Base-by-base conservation (phyloP, 2,797 vertebrate species). In the Notolepis coatsorum region DNA sequence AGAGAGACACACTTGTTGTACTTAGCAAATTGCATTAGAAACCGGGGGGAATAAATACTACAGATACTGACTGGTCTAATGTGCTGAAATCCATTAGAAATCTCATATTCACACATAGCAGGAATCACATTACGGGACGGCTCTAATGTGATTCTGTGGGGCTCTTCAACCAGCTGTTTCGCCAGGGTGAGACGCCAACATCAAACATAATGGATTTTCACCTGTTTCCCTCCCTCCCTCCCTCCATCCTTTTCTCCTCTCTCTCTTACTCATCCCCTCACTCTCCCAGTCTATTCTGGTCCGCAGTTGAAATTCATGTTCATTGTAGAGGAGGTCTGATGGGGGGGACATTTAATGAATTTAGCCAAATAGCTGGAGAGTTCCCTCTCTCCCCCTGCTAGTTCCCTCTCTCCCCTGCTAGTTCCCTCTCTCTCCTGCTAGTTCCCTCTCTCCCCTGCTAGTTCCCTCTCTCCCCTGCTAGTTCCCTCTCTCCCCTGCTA, bases 21-120 rank as follows among this genome's bases (percentile, higher is more conserved):
- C 88, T 92, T 93, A 89, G 89, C 78, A 91, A 92, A 94, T 91
- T 88, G 84, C 89, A 90, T 92, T 92, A 90, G 82, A 87, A 90
- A 87, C 89, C 90, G 79, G 62, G 71, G 88, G 90, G 89, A 91
- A 93, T 92, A 93, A 93, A 93, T 91, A 93, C 84, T 84, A 81
- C 82, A 86, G 89, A 91, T 93, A 91, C 90, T 93, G 90, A 90
- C 89, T 83, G 80, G 82, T 88, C 84, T 92, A 91, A 91, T 93
- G 89, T 89, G 86, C 87, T 90, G 76, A 75, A 88, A 93, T 92
- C 92, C 92, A 93, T 93, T 92, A 91, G 88, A 92, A 90, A 93
- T 92, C 91, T 94, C 92, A 93, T 93, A 92, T 92, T 93, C 91
- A 88, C 91, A 91, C 90, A 88, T 88, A 68, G 75, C 73, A 77